phyloP scores from a whole-genome alignment of 2,113 vertebrate genomes.

The Nicator chloris region DNA sequence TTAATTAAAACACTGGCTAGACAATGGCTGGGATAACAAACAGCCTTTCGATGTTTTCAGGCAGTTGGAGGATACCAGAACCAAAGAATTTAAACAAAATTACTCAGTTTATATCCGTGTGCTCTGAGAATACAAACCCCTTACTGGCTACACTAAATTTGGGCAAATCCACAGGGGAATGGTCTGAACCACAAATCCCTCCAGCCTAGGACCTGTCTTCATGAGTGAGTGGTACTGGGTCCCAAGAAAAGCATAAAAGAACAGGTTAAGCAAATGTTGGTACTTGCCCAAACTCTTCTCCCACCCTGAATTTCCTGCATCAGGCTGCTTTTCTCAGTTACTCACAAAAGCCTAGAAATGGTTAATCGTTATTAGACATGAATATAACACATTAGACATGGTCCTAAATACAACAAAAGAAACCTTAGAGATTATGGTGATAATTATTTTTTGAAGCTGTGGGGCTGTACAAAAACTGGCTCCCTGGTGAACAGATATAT shows the following conservation, averaged over 20 bases:
- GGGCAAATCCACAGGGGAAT: not conserved
- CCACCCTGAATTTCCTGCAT: not conserved
- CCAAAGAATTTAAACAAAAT: not conserved
- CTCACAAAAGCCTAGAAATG: not conserved
- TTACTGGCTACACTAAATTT: not conserved
- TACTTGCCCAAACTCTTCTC: not conserved
- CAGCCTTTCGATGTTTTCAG: not conserved
- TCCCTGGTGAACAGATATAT: constrained; percentile 3
- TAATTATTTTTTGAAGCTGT: constrained; percentile 23
- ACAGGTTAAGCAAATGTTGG: not conserved
- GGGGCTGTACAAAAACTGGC: not conserved
- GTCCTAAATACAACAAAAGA: not conserved
- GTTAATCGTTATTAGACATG: not conserved
- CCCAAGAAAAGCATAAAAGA: not conserved
- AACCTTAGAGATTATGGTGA: not conserved
- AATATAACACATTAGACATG: not conserved
- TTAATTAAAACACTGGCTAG: not conserved
- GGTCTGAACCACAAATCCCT: not conserved
- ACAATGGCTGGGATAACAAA: not conserved
- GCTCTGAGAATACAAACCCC: not conserved
- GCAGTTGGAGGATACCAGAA: not conserved
- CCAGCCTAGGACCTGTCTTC: not conserved
- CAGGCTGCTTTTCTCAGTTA: not conserved
- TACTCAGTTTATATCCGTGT: not conserved
- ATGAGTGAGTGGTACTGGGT: not conserved